A percentile compares a stretch with the other conserved stretches of the same genome.
phyloP scores from a whole-genome alignment of 2,888 invertebrate genomes.

The Imbricaverruca yamaguchii region DNA sequence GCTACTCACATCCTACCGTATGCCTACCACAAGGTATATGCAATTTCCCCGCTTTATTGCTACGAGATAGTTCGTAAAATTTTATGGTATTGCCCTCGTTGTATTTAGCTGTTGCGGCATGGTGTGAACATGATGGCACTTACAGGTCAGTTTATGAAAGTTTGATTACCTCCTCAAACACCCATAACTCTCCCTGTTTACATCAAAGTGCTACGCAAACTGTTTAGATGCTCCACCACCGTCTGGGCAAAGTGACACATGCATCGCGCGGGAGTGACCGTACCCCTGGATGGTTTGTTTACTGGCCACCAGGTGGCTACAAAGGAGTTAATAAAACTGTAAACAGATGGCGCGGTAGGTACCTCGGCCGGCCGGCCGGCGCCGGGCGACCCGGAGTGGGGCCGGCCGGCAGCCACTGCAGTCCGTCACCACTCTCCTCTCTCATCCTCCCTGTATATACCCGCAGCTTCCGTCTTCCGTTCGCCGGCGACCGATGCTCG shows the following conservation, averaged over 20 bases:
- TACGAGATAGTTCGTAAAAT: slow-evolving; percentile 21
- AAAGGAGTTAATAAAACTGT: background rate
- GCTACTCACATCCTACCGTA: slow-evolving; percentile 5
- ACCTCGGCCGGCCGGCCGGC: background rate
- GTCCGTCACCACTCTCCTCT: too few relatives aligned
- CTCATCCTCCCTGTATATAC: too few relatives aligned
- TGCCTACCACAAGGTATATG: slow-evolving; percentile 21
- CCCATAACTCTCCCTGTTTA: slow-evolving; percentile 18
- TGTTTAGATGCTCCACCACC: background rate
- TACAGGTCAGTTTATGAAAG: slow-evolving; percentile 21
- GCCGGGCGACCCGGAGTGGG: background rate
- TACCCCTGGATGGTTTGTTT: background rate
- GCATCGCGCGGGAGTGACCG: background rate
- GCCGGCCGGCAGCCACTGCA: background rate
- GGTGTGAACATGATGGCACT: slow-evolving; percentile 19
- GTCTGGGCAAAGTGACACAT: background rate
- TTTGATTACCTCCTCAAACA: slow-evolving; percentile 18
- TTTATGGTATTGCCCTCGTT: slow-evolving; percentile 22
- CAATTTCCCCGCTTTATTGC: slow-evolving; percentile 18
- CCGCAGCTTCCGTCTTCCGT: background rate
- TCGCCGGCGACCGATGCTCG: background rate
- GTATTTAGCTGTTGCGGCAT: slow-evolving; percentile 13
- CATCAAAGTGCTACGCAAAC: background rate
- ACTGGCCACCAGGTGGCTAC: background rate
- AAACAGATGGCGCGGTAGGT: slow-evolving; percentile 5